Conservation (phyloP, 2,113 vertebrate genomes). For the Falcunculus frontatus region DNA sequence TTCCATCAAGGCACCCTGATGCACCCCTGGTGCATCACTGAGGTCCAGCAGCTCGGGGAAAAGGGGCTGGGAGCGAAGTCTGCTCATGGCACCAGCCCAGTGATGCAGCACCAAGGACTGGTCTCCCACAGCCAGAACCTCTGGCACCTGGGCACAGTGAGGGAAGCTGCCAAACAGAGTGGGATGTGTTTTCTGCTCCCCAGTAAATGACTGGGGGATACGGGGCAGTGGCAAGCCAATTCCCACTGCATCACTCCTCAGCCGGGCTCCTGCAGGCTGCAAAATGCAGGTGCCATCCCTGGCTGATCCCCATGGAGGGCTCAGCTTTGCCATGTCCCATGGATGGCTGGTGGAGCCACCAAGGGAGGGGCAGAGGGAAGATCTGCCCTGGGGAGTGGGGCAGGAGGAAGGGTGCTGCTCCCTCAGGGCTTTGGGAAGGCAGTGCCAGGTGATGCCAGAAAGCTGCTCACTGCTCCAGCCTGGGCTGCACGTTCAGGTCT, state of each 20-base stretch:
- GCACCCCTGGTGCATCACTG: not conserved
- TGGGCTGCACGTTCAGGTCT: not conserved
- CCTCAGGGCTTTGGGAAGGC: rapidly evolving
- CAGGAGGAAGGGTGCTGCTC: not conserved
- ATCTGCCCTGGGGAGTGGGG: not conserved
- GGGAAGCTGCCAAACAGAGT: not conserved
- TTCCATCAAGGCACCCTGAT: not conserved
- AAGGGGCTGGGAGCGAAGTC: not conserved
- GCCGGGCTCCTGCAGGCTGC: not conserved
- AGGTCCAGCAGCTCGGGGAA: not conserved
- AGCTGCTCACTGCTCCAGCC: not conserved
- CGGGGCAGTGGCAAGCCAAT: not conserved
- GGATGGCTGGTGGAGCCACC: not conserved
- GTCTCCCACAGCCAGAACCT: not conserved
- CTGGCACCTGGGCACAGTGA: not conserved
- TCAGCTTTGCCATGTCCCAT: not conserved
- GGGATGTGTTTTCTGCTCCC: not conserved
- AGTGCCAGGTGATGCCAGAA: not conserved
- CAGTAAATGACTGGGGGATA: too few relatives aligned
- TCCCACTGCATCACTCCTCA: not conserved
- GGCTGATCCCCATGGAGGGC: not conserved
- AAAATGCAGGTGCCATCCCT: not conserved
- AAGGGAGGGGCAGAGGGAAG: not conserved
- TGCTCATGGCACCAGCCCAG: not conserved
- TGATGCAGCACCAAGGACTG: not conserved